Base-by-base conservation (phyloP, 1,140 invertebrate species). In the Drosophila lini region DNA sequence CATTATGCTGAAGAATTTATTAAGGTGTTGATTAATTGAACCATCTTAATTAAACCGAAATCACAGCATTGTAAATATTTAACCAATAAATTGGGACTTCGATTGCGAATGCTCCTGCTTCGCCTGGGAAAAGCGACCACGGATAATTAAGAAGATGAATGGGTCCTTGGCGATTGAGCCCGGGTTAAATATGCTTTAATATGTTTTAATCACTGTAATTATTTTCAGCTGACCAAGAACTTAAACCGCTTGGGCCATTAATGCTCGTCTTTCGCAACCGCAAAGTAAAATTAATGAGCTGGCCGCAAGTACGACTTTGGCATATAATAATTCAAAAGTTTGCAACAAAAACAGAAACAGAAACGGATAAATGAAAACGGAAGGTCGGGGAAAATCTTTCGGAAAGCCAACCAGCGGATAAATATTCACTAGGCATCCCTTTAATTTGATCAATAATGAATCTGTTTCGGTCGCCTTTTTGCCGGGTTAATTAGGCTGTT, bases 231-330 rank as follows among this genome's bases (percentile, higher is more conserved):
- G 36, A 36, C 42, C 36, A 50, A 69, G 36, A 59, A 58, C 11
- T 69, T 48, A 28, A 50, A 22, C 15, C 50, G 38, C 25, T 34
- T 25, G 28, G 28, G 41, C 34, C 22, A 36, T 71, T 34, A 70
- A 58, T 40, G 32, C 31, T 40, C 31, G n/a, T 31, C 9, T 34
- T 70, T 48, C 28, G 52, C 22, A 70, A 10, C 65, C 53, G n/a
- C 68, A 59, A 71, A 71, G 65, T 71, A 7, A 59, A 59, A 58
- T 71, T 50, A 71, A 70, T 40, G 68, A 50, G 50, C 22, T 47
- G 48, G n/a, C 36, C 63, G 50, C 19, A 36, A 56, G 13, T 36
- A 38, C 32, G 47, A 28, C 48, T 40, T 48, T 68, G 38, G 62
- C 40, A 42, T 44, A 45, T 44, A 45, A 70, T 57, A 70, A 69